phyloP scores from a whole-genome alignment of 2,113 vertebrate species.

The Reinhardtius hippoglossoides region DNA sequence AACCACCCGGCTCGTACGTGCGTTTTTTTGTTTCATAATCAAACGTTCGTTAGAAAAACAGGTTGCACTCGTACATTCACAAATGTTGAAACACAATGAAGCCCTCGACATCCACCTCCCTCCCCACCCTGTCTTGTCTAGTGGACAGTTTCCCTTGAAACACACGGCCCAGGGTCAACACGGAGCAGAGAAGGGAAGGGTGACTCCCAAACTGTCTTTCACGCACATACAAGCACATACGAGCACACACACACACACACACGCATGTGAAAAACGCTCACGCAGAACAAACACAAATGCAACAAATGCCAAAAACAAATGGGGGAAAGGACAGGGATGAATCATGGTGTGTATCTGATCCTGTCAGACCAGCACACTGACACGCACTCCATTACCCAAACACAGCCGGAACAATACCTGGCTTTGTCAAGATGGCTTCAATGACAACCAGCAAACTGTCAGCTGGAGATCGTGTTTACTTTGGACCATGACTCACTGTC shows the following conservation, averaged over 20 bases:
- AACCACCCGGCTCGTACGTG: neutral
- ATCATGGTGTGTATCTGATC: constrained; percentile 34
- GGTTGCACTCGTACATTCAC: neutral
- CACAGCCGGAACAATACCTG: constrained; percentile 51
- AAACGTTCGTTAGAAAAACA: too few relatives aligned
- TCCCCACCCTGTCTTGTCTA: constrained; percentile 30
- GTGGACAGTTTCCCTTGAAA: constrained; percentile 38
- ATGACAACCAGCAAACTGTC: constrained; percentile 19
- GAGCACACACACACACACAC: constrained; percentile 10
- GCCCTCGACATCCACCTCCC: neutral
- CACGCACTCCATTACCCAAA: constrained; percentile 16
- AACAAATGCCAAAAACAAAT: neutral
- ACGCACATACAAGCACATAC: neutral
- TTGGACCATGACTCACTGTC: constrained; percentile 26
- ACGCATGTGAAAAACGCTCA: constrained; percentile 9
- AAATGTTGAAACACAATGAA: neutral
- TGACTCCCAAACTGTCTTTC: constrained; percentile 38
- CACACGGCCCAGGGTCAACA: constrained; percentile 29
- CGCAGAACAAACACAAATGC: constrained; percentile 26
- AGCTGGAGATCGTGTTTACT: constrained; percentile 43
- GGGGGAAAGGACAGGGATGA: constrained; percentile 2
- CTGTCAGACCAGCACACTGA: constrained; percentile 41
- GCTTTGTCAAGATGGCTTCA: constrained; percentile 29
- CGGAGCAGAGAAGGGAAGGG: constrained; percentile 34
- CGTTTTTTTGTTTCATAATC: neutral